Evolutionary conservation across 2,888 invertebrate species (phyloP), one percentile per base, ranked within the genome.

Genomic region (Trissolcus brochymenae): DNA sequence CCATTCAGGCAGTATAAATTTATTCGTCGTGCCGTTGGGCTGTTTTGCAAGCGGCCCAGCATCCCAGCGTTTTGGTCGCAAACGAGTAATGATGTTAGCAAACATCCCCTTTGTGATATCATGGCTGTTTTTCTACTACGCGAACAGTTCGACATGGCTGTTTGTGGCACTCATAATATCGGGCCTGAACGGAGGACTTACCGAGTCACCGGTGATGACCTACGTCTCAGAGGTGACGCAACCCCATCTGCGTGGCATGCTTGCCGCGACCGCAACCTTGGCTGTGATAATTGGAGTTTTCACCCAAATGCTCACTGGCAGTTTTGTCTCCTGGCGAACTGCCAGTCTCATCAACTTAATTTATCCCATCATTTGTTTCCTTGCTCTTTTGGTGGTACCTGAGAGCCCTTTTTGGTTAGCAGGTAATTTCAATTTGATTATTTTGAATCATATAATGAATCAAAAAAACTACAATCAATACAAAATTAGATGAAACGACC

Each of bases 151-250:
- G 0, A 90, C 90, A 76, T 93, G 94, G 85, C 90, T 95, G 35
- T 95, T 95, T 85, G 88, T 91, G 1, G 94, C 95, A 1, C 89
- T 95, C 46, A 91, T 92, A 79, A 89, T 95, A 71, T 93, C 94
- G 4, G 95, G 95, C 1, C 84, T 95, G 29, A 93, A 93, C 6
- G 95, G 95, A 65, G 95, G 95, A 64, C 89, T 95, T 7, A 90
- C 95, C 78, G 95, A 95, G 89, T 95, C 95, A 74, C 95, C 95
- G 17, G 95, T 95, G 35, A 89, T 95, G 82, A 95, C 95, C 0
- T 96, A 95, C 86, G 95, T 95, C 13, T 95, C 95, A 4, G 95
- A 96, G 90, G 93, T 96, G 59, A 94, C 95, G 0, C 94, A 95
- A 86, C 95, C 95, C 0, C 93, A 94, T 83, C 91, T 95, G 43